Evolutionary conservation across 2,888 invertebrate species (phyloP).

Genomic region (Bugulina stolonifera): DNA sequence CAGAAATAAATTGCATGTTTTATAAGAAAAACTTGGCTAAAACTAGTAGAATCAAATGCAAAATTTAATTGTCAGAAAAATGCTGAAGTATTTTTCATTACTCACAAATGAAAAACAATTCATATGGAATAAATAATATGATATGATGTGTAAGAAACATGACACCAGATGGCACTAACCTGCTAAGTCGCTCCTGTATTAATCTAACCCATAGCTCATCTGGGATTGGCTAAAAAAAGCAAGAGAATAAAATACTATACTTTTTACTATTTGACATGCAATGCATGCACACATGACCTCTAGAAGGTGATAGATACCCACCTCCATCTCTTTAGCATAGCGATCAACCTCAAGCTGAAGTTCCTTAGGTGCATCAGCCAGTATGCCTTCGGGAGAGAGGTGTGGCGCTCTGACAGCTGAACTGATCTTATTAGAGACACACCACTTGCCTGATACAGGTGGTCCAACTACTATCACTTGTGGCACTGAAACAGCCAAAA

Average conservation of each 20-base stretch:
- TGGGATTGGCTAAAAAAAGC: background rate
- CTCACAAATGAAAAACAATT: too few species aligned
- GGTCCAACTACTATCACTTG: constrained; percentile 51
- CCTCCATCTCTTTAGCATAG: constrained; percentile 37
- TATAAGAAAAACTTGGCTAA: too few species aligned
- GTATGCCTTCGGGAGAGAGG: constrained; percentile 42
- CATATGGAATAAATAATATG: too few species aligned
- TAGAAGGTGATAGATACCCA: too few species aligned
- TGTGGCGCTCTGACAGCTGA: constrained; percentile 44
- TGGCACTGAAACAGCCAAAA: constrained; percentile 39
- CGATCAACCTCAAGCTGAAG: constrained; percentile 38
- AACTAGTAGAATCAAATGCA: too few species aligned
- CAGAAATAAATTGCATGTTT: too few species aligned
- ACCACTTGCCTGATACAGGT: constrained; percentile 50
- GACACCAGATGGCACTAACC: background rate
- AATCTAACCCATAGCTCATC: constrained; percentile 6
- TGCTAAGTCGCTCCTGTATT: background rate
- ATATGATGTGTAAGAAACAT: too few species aligned
- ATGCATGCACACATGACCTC: background rate
- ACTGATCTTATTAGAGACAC: constrained; percentile 47
- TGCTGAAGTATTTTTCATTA: too few species aligned
- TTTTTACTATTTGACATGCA: background rate
- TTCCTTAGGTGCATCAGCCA: constrained; percentile 43
- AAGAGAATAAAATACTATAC: background rate
- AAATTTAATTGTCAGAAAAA: too few species aligned